phyloP scores from a whole-genome alignment of 2,113 vertebrate genomes.

The Cygnus atratus region DNA sequence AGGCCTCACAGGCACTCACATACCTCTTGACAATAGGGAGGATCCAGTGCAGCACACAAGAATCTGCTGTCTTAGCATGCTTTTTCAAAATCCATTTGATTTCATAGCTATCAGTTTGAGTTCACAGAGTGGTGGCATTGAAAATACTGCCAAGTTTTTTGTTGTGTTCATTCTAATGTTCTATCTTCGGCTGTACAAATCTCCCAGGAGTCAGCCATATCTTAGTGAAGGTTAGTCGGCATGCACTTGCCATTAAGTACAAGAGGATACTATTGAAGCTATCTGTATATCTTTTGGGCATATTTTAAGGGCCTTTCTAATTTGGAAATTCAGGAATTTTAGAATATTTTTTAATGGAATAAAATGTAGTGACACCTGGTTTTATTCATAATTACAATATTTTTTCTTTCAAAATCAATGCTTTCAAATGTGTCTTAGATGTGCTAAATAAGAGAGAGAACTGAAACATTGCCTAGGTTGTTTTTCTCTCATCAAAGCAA shows the following conservation, averaged over 20 bases:
- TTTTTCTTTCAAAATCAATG: neutral
- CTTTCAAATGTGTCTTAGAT: neutral
- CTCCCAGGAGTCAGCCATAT: neutral
- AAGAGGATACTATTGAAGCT: neutral
- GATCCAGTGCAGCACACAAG: neutral
- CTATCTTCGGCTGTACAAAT: neutral
- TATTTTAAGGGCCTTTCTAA: neutral
- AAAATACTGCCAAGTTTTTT: slow-evolving; percentile 21
- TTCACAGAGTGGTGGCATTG: neutral
- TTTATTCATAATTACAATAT: neutral
- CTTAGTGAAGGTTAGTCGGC: slow-evolving; percentile 5
- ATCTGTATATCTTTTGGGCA: neutral
- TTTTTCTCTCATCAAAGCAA: neutral
- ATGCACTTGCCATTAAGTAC: neutral
- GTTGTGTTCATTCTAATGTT: neutral
- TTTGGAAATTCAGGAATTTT: neutral
- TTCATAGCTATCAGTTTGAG: neutral
- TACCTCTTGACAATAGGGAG: neutral
- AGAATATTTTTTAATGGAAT: neutral
- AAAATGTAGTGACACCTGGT: neutral
- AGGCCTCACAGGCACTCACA: neutral
- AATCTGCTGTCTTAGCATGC: neutral
- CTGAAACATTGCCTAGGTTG: neutral
- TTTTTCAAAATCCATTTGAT: neutral
- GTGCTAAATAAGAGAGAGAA: neutral